phyloP scores from a whole-genome alignment of 2,113 vertebrate genomes.

The Platysternon megacephalum region DNA sequence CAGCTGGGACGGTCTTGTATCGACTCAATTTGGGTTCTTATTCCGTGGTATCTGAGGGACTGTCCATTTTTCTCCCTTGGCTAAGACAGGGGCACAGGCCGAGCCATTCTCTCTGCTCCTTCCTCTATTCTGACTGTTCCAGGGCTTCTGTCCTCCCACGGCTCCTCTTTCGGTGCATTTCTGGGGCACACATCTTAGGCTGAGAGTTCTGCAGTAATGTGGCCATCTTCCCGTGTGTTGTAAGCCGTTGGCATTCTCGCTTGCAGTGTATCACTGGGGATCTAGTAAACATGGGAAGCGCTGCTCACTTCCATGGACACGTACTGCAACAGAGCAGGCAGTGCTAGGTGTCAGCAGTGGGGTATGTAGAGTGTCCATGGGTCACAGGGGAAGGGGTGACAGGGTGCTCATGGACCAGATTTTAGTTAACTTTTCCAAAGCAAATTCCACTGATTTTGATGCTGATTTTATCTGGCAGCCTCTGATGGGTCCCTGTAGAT shows the following conservation, averaged over 20 bases:
- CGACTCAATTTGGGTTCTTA: neutral
- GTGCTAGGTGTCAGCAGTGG: neutral
- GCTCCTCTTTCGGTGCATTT: neutral
- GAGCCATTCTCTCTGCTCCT: neutral
- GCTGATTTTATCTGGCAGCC: neutral
- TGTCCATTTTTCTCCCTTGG: neutral
- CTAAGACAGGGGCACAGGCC: neutral
- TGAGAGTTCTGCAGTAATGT: neutral
- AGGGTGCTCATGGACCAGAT: neutral
- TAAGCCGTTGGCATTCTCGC: neutral
- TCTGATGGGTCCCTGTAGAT: neutral
- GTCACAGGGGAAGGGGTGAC: neutral
- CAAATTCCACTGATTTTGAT: neutral
- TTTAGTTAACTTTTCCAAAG: neutral
- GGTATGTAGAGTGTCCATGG: neutral
- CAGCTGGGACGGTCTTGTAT: neutral
- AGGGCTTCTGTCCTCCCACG: neutral
- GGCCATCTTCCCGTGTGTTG: neutral
- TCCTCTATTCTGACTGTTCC: neutral
- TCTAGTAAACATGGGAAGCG: neutral
- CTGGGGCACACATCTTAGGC: neutral
- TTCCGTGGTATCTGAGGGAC: neutral
- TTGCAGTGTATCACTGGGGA: neutral
- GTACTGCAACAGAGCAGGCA: neutral
- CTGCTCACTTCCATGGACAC: neutral